Evolutionary conservation across 2,888 invertebrate species (phyloP).

Genomic region (Luffia ferchaultella): DNA sequence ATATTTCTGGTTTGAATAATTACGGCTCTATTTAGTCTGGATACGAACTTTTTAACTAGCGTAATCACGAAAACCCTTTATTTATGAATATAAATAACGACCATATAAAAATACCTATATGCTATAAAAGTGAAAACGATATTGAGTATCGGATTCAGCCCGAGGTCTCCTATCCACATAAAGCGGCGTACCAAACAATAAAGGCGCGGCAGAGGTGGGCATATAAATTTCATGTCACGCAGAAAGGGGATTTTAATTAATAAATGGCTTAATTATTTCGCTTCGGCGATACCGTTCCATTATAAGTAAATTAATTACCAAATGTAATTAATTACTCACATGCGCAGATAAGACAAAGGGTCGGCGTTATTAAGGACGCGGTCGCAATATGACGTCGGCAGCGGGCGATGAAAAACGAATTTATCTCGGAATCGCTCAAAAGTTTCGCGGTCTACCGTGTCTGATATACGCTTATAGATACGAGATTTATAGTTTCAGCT

Average conservation of each 20-base stretch:
- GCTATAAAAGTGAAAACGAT: too few relatives aligned
- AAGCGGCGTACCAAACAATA: not conserved
- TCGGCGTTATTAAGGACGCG: constrained; percentile 26
- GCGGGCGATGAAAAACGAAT: constrained; percentile 38
- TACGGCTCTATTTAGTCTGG: too few relatives aligned
- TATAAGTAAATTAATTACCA: constrained; percentile 42
- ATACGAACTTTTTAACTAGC: too few relatives aligned
- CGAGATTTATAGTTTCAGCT: too few relatives aligned
- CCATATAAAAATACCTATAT: too few relatives aligned
- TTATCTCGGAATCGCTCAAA: constrained; percentile 29
- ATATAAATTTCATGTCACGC: constrained; percentile 8
- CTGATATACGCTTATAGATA: constrained; percentile 8
- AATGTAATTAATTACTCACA: constrained; percentile 48
- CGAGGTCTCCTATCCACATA: not conserved
- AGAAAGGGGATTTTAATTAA: constrained; percentile 29
- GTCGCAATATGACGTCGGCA: constrained; percentile 10
- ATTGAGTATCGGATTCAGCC: too few relatives aligned
- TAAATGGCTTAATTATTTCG: constrained; percentile 34
- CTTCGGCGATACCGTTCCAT: constrained; percentile 29
- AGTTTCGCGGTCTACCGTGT: constrained; percentile 19
- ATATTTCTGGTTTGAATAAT: too few relatives aligned
- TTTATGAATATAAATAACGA: too few relatives aligned
- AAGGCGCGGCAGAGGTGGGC: not conserved
- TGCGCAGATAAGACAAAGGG: constrained; percentile 36
- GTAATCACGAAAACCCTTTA: too few relatives aligned